Conservation (phyloP, 2,113 vertebrate genomes). For the Heptranchias perlo region DNA sequence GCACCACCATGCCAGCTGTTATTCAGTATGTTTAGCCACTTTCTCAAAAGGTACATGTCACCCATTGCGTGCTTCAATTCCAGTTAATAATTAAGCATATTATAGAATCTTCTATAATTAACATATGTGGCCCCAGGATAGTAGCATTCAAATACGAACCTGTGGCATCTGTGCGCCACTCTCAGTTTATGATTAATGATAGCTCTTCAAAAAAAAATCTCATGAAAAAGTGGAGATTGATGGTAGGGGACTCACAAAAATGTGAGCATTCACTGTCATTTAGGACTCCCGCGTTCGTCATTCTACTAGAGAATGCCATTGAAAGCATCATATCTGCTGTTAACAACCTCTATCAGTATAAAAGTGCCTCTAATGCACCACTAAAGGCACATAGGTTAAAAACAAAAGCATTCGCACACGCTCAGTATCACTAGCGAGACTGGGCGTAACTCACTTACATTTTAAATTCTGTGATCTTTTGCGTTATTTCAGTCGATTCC, state of each 20-base stretch:
- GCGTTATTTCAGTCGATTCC: too few species aligned
- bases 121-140: background rate
- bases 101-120: background rate
- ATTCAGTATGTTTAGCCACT: background rate
- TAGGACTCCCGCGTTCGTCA: background rate
- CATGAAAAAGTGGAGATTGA: background rate
- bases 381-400: background rate
- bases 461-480: too few species aligned
- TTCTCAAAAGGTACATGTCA: background rate
- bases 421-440: background rate
- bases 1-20: background rate
- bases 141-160: background rate
- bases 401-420: background rate
- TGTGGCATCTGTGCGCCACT: background rate
- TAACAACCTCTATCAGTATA: background rate
- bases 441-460: too few species aligned
- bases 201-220: background rate
- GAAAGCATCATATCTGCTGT: background rate
- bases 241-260: background rate
- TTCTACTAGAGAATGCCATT: background rate
- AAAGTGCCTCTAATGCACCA: background rate
- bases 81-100: constrained; percentile 1
- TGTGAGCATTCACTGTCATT: background rate
- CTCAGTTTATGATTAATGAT: background rate
- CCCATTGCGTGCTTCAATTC: background rate